These are phyloP conservation scores for Lateolabrax maculatus DNA, from an alignment of 2,797 vertebrate species.

Conservation along the genomic window DNA sequence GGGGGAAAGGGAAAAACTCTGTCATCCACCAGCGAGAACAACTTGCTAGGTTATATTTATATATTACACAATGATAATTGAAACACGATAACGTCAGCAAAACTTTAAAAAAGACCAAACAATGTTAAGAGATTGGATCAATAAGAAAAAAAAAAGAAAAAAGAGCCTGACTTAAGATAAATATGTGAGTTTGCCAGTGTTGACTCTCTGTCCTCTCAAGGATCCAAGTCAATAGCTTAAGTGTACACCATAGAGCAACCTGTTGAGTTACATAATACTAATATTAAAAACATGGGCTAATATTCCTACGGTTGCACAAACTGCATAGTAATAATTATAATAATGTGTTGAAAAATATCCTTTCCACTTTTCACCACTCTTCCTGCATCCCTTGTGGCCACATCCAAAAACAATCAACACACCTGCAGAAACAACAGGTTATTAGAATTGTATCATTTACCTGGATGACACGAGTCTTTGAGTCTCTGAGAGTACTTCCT, in stretches of 20 bases:
- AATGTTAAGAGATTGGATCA: background rate
- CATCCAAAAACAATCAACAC: conserved; percentile 3
- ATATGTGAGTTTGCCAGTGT: background rate
- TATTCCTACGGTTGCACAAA: background rate
- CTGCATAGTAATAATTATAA: background rate
- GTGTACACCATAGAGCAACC: background rate
- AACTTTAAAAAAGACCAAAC: background rate
- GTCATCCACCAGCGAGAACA: background rate
- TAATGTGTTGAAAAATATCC: background rate
- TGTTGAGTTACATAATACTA: background rate
- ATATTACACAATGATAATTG: background rate
- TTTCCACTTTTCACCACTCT: background rate
- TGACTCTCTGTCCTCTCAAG: background rate
- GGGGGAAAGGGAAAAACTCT: background rate
- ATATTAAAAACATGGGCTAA: background rate
- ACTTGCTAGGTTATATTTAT: background rate
- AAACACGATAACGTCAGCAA: background rate
- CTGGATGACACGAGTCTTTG: conserved; percentile 85
- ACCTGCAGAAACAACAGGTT: background rate
- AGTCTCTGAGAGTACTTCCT: conserved; percentile 79
- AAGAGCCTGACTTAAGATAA: background rate
- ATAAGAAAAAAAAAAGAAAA: background rate
- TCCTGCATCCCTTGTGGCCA: background rate
- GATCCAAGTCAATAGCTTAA: background rate
- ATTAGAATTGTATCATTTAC: conserved; percentile 74